A percentile compares a stretch with the other conserved stretches of the same genome.
phyloP scores from a whole-genome alignment of 2,888 invertebrate genomes.

The Abrostola tripartita region DNA sequence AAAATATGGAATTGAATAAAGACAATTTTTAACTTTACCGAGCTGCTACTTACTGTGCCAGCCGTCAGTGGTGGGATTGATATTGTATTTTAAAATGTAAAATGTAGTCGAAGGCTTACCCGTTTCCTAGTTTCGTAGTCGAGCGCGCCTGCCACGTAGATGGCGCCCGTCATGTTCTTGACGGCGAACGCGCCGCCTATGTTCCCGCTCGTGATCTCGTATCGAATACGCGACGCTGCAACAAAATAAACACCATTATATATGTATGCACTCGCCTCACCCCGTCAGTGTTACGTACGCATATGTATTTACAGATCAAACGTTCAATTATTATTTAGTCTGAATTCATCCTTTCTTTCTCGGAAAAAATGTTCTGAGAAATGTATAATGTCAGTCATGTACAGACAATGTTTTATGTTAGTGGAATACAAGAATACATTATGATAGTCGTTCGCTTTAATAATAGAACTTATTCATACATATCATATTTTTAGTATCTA shows the following conservation, averaged over 20 bases:
- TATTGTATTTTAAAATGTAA: slow-evolving; percentile 42
- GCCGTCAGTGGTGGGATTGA: slow-evolving; percentile 21
- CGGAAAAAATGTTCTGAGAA: slow-evolving; percentile 13
- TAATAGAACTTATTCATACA: not conserved
- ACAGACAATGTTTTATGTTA: slow-evolving; percentile 25
- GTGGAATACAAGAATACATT: slow-evolving; percentile 8
- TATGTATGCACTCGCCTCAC: slow-evolving; percentile 34
- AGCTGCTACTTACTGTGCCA: slow-evolving; percentile 17
- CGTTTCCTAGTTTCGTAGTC: slow-evolving; percentile 98
- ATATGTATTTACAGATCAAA: slow-evolving; percentile 31
- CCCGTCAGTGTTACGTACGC: slow-evolving; percentile 24
- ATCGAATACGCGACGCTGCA: slow-evolving; percentile 99
- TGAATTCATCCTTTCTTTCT: slow-evolving; percentile 26
- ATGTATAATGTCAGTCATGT: slow-evolving; percentile 37
- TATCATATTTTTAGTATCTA: not conserved
- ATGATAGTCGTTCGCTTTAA: not conserved
- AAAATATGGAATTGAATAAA: slow-evolving; percentile 31
- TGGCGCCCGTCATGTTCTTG: slow-evolving; percentile 99
- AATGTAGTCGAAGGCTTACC: slow-evolving; percentile 89
- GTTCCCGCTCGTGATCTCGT: slow-evolving; percentile 99
- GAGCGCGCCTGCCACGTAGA: slow-evolving; percentile 98
- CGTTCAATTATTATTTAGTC: slow-evolving; percentile 30
- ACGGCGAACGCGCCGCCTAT: slow-evolving; percentile 99
- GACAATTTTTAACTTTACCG: slow-evolving; percentile 17
- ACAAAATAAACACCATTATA: slow-evolving; percentile 71